Base-by-base conservation (phyloP, 1,140 invertebrate genomes). In the Macrobrachium nipponense region DNA sequence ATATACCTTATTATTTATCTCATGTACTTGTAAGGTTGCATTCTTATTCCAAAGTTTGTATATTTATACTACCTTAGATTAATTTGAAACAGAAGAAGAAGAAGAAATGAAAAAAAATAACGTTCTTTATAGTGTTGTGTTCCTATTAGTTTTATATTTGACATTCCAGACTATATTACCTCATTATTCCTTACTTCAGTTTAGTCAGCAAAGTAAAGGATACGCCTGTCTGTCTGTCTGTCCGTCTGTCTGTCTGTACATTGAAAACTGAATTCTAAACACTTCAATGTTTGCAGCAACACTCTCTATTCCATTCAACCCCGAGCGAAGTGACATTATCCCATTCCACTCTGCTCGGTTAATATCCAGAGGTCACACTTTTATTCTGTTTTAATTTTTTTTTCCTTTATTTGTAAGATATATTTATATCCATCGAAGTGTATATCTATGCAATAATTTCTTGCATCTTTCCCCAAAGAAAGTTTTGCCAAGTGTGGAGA, bases 1-100 rank as follows among this genome's bases (percentile, higher is more conserved):
- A 85, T n/a, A 85, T 80, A 86, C 64, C 44, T 51, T 80, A 86
- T 86, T 80, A 86, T 86, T 86, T 86, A 86, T 86, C 84, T 86
- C 84, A 80, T 64, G 61, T 79, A 73, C 59, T 80, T 14, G 23
- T 86, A 86, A 86, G 84, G 84, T 70, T 86, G 44, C 84, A 86
- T 72, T 86, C 64, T 86, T 78, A 86, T 86, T 86, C 84, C 84
- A 80, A 86, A 79, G 75, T 85, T 85, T 85, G 75, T 85, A 79
- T 85, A 79, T 85, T 85, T 85, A 79, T 85, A 79, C 76, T 27
- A 79, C 44, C 44, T 79, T 51, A 60, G 60, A 79, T 73, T 73
- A 73, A 23, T 73, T 73, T 20, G 23, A 23, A 36, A 18, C 44
- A 73, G 27, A 36, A 36, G 27, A 36, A 36, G 27, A 36, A 36